A percentile compares a stretch with the other conserved stretches of the same genome.
Evolutionary conservation across 2,797 vertebrate genomes (phyloP).

Genomic region (Argyrosomus regius): DNA sequence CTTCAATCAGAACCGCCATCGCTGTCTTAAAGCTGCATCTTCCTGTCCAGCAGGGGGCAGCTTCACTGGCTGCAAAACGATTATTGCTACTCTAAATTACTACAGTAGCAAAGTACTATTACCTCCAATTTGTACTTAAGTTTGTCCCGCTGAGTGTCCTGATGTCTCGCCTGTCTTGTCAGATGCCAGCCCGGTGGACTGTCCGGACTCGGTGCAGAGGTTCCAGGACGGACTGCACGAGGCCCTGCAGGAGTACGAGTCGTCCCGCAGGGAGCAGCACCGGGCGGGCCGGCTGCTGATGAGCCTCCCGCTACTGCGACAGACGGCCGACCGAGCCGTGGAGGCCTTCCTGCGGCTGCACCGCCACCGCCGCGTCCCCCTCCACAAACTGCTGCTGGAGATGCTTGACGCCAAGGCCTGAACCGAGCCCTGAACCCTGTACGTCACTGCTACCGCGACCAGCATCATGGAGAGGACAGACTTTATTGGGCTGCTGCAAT

Average conservation of each 20-base stretch:
- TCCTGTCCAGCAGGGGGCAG: too few relatives aligned
- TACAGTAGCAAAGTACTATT: background rate
- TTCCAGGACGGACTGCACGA: slow-evolving; percentile 84
- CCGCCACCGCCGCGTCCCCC: slow-evolving; percentile 63
- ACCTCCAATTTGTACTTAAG: background rate
- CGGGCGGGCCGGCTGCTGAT: slow-evolving; percentile 81
- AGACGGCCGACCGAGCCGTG: slow-evolving; percentile 71
- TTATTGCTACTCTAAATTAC: too few relatives aligned
- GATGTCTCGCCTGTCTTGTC: background rate
- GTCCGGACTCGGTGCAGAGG: slow-evolving; percentile 70
- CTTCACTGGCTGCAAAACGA: too few relatives aligned
- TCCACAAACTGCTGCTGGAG: slow-evolving; percentile 86
- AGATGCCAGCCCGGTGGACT: slow-evolving; percentile 79
- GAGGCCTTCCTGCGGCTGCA: slow-evolving; percentile 70
- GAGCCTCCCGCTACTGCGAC: slow-evolving; percentile 83
- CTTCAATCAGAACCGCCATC: too few relatives aligned
- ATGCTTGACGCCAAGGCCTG: slow-evolving; percentile 82
- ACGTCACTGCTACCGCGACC: background rate
- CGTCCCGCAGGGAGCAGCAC: slow-evolving; percentile 57
- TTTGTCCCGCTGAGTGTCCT: background rate
- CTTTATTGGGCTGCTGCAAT: background rate
- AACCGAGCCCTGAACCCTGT: background rate
- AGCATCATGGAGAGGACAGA: background rate
- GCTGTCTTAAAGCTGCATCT: too few relatives aligned
- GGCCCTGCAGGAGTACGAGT: slow-evolving; percentile 81